These are phyloP conservation scores for Drosophila testacea DNA, from an alignment of 2,888 invertebrate genomes.

Conservation along the genomic window DNA sequence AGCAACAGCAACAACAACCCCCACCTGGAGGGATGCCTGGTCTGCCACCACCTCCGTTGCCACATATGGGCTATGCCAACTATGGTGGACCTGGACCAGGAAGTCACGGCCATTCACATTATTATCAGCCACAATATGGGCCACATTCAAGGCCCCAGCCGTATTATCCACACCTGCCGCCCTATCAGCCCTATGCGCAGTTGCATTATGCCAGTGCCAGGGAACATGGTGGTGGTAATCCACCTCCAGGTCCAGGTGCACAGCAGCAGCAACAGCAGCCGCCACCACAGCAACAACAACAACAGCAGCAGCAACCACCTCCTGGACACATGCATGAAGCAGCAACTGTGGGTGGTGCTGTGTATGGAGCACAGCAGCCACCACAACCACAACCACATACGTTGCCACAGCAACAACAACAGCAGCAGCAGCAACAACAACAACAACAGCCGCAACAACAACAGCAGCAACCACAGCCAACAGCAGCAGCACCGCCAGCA, in stretches of 20 bases:
- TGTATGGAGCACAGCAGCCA: constrained; percentile 21
- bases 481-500: constrained; percentile 33
- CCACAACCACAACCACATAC: constrained; percentile 49
- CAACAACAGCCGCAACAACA: constrained; percentile 43
- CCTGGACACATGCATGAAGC: constrained; percentile 70
- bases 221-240: constrained; percentile 67
- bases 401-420: constrained; percentile 34
- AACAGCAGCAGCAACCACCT: constrained; percentile 50
- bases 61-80: constrained; percentile 83
- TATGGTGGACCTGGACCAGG: constrained; percentile 82
- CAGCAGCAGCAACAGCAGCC: constrained; percentile 51
- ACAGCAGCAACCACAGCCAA: constrained; percentile 18
- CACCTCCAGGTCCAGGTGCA: constrained; percentile 78
- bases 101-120: constrained; percentile 83
- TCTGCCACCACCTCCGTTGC: constrained; percentile 76
- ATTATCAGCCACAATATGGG: constrained; percentile 85
- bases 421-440: constrained; percentile 30
- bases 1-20: constrained; percentile 63
- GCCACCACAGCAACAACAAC: constrained; percentile 66
- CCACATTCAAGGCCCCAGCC: constrained; percentile 83
- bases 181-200: constrained; percentile 83
- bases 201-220: constrained; percentile 49
- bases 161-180: constrained; percentile 84
- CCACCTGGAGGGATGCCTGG: constrained; percentile 72
- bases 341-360: constrained; percentile 27